Evolutionary conservation across 2,888 invertebrate species (phyloP).

Genomic region (Keiferia lycopersicella): DNA sequence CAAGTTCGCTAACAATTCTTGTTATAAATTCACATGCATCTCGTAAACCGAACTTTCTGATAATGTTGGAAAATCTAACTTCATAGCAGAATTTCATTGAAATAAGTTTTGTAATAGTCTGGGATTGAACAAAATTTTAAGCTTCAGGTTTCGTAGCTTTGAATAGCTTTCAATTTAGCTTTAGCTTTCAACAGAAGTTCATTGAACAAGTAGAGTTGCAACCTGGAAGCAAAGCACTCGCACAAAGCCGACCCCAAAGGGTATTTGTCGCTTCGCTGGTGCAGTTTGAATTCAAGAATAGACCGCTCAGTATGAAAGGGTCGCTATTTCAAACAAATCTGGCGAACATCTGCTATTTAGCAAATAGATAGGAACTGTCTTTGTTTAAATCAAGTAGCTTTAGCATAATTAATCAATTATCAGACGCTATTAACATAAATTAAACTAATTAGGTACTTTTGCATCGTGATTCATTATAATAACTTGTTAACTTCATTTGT

Average conservation of each 20-base stretch:
- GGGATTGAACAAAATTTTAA: neutral
- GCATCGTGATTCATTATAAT: too few species aligned
- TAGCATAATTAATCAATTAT: too few species aligned
- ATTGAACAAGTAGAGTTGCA: slow-evolving; percentile 1
- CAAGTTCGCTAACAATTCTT: neutral
- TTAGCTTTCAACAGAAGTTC: neutral
- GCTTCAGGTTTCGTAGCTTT: neutral
- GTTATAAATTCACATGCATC: too few species aligned
- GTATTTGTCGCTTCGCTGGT: neutral
- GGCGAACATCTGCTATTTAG: too few species aligned
- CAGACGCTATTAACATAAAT: too few species aligned
- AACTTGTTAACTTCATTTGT: too few species aligned
- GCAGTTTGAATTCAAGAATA: neutral
- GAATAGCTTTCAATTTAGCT: neutral
- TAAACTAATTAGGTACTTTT: too few species aligned
- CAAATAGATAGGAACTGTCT: too few species aligned
- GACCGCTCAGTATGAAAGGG: neutral
- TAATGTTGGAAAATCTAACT: neutral
- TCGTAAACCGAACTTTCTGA: neutral
- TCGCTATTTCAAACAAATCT: too few species aligned
- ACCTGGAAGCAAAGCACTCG: neutral
- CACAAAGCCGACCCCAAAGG: neutral
- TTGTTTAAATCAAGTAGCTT: too few species aligned
- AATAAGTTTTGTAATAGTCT: neutral
- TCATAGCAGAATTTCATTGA: neutral